Evolutionary conservation across 1,140 invertebrate species (phyloP).

Genomic region (Psix sp.): DNA sequence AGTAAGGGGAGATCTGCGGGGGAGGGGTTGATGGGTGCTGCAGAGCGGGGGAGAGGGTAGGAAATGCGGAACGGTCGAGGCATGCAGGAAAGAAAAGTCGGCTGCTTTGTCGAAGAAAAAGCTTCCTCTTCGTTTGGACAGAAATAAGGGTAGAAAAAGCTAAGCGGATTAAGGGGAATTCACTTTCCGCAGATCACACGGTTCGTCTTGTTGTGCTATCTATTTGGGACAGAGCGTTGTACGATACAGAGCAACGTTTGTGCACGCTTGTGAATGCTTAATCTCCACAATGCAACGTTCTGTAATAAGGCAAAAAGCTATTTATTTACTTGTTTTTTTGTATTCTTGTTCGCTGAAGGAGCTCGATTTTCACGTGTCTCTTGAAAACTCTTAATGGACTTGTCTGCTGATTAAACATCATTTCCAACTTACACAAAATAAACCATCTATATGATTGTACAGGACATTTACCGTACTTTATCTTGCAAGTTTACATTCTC

Average conservation of each 20-base stretch:
- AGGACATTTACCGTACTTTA: constrained; percentile 5
- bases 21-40: constrained; percentile 16
- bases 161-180: constrained; percentile 64
- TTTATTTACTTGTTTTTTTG: constrained; percentile 23
- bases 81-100: constrained; percentile 32
- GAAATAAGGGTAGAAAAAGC: constrained; percentile 40
- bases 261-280: constrained; percentile 34
- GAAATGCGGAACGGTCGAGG: constrained; percentile 1
- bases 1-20: constrained; percentile 9
- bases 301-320: constrained; percentile 32
- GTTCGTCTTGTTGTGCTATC: constrained; percentile 52
- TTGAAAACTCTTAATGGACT: not conserved
- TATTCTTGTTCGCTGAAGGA: constrained; percentile 2
- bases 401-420: too few species aligned
- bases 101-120: constrained; percentile 30
- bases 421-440: too few species aligned
- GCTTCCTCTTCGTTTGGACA: constrained; percentile 39
- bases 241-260: constrained; percentile 34
- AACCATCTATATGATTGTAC: too few species aligned
- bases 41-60: constrained; percentile 8
- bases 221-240: constrained; percentile 33
- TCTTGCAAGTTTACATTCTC: too few species aligned
- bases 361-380: not conserved
- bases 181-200: constrained; percentile 65
- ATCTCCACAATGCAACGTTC: constrained; percentile 30